phyloP scores from a whole-genome alignment of 1,140 invertebrate species.

The Neotoxoptera formosana region DNA sequence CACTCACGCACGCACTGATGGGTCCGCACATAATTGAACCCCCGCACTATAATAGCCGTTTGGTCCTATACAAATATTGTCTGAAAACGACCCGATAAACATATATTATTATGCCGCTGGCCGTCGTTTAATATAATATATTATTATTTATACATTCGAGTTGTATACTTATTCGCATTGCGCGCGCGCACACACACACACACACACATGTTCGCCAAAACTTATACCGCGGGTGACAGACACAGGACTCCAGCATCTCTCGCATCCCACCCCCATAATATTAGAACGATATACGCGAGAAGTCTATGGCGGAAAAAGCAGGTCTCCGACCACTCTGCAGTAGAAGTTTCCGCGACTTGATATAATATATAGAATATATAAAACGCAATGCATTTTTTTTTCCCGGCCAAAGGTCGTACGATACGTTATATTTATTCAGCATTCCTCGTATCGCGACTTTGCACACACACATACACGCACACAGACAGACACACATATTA shows the following conservation, averaged over 20 bases:
- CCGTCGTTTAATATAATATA: too few relatives aligned
- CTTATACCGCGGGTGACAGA: background rate
- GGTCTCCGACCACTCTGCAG: background rate
- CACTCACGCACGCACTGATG: background rate
- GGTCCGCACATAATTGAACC: background rate
- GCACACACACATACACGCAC: background rate
- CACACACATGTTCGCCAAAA: background rate
- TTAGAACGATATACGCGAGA: background rate
- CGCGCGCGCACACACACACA: too few relatives aligned
- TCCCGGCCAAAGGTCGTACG: background rate
- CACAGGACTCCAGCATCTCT: fast-evolving
- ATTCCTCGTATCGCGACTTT: background rate
- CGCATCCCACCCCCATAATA: background rate
- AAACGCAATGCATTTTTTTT: background rate
- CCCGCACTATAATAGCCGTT: background rate
- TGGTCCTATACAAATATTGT: background rate
- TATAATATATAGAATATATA: background rate
- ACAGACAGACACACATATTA: background rate
- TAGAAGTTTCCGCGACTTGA: background rate
- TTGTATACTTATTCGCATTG: too few relatives aligned
- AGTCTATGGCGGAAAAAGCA: background rate
- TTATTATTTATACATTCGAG: too few relatives aligned
- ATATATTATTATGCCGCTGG: background rate
- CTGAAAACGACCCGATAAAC: background rate
- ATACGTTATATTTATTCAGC: background rate